A percentile compares a stretch with the other conserved stretches of the same genome.
Conservation (phyloP, 2,888 invertebrate genomes). For the Drosophila pseudotalamancana region DNA sequence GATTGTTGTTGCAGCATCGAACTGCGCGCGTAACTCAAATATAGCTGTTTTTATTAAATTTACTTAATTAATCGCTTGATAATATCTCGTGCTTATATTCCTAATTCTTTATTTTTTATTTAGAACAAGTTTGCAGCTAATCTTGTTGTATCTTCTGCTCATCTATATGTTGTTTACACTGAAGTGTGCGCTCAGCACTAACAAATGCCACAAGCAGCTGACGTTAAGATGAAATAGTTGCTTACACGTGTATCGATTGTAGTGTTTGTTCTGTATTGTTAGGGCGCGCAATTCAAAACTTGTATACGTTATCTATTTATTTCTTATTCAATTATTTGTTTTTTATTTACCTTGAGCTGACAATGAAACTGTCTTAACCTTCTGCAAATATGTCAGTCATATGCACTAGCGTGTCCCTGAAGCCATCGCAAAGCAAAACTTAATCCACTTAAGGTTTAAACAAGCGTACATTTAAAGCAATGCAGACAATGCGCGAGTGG, state of each 20-base stretch:
- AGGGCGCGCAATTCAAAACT: conserved; percentile 19
- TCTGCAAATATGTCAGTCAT: conserved; percentile 30
- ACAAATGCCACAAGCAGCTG: neutral
- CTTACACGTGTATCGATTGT: conserved; percentile 2
- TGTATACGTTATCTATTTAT: neutral
- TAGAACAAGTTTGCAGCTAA: neutral
- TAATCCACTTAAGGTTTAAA: conserved; percentile 54
- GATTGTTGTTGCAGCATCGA: neutral
- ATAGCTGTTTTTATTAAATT: neutral
- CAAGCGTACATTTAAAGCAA: conserved; percentile 40
- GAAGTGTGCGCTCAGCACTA: too few relatives aligned
- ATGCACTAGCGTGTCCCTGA: conserved; percentile 34
- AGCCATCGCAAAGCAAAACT: conserved; percentile 30
- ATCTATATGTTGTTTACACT: neutral
- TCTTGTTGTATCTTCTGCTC: too few relatives aligned
- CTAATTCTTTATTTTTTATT: neutral
- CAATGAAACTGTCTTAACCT: conserved; percentile 27
- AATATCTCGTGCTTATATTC: too few relatives aligned
- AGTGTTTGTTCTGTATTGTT: neutral
- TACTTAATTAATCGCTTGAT: too few relatives aligned
- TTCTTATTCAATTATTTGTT: neutral
- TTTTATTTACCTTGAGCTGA: conserved; percentile 25
- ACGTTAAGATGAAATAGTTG: neutral
- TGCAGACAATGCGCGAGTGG: conserved; percentile 25
- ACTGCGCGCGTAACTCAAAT: neutral